Evolutionary conservation across 2,797 vertebrate species (phyloP), one percentile per base, ranked within the genome.

Genomic region (Fratercula arctica): DNA sequence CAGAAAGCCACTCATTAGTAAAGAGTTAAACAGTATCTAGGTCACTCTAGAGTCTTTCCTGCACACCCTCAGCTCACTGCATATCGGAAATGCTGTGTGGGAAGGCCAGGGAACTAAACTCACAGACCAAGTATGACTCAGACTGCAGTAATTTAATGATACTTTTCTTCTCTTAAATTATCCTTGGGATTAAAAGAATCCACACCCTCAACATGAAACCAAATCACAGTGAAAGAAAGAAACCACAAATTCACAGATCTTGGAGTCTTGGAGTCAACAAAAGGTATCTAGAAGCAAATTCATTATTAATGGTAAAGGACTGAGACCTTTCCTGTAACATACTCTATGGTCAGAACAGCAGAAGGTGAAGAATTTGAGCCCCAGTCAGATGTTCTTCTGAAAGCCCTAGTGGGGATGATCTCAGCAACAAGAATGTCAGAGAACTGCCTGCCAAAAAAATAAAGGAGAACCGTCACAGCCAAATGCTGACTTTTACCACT

Each of bases 1-100:
- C 82, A 93, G 53, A 86, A 61, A 96, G 54, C 8, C 53, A 64
- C 5, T 19, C 20, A 53, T 24, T 66, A 85, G 51, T 17, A 51
- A 95, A 83, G 91, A 91, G 95, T 94, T 96, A 95, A 90, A 69
- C 16, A 63, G 75, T 95, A 96, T 95, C 85, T 97, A 96, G 95
- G 95, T 96, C 96, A 97, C 70, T 78, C 89, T 70, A 29, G 77
- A 92, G 85, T 64, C 90, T 73, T 96, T 96, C 90, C 93, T 96
- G 92, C 87, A 90, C 87, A 85, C 69, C 83, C 82, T 92, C 66
- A 69, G 85, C 94, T 90, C 90, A 7, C 46, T 90, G 80, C 46
- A 1, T 88, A 93, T 93, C 75, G 83, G 94, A 97, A 97, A 95
- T 1, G 33, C 80, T 81, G 97, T 90, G 95, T 96, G 89, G 94